Evolutionary conservation across 1,140 invertebrate genomes (phyloP), one percentile per base, ranked within the genome.

Genomic region (Augochlora pura): DNA sequence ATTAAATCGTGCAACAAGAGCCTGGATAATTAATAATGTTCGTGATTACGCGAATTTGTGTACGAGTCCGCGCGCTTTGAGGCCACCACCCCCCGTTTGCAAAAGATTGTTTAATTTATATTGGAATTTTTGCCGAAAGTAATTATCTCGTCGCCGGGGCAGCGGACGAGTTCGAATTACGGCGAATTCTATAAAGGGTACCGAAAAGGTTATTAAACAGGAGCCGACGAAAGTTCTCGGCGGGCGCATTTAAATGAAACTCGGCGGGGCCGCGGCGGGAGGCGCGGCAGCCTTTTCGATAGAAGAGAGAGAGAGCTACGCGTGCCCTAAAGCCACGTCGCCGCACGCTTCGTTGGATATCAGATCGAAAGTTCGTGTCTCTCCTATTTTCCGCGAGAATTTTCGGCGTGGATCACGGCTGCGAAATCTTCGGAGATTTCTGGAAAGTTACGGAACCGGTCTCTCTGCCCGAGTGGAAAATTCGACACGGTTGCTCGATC

Each of bases 401-500:
- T 85, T 85, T 85, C 82, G 84, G 82, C 72, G 65, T 59, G 64
- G 69, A 84, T 67, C 68, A 80, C 63, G 73, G 52, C 70, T 69
- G 82, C 83, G 71, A 86, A 86, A 86, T 85, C 84, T 83, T 82
- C 69, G 39, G 83, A 85, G 64, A 84, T 77, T 85, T 77, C 62
- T 60, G 76, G 67, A 57, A 84, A 67, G 81, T 83, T 77, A 83
- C 69, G 27, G 46, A 74, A 59, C 52, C 32, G 74, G 65, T 57
- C 23, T n/a, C n/a, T n/a, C n/a, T 60, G 65, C 23, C 69, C 68
- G 66, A 80, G 78, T 75, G 80, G 70, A 81, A 72, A 83, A 81
- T 54, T 68, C 70, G 84, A 85, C 80, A 86, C 83, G 84, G 83
- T 86, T 86, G 84, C 84, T 86, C 80, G 84, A 86, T 86, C 84